These are phyloP conservation scores for Chiloscyllium punctatum DNA, from an alignment of 2,797 vertebrate genomes.

Conservation along the genomic window DNA sequence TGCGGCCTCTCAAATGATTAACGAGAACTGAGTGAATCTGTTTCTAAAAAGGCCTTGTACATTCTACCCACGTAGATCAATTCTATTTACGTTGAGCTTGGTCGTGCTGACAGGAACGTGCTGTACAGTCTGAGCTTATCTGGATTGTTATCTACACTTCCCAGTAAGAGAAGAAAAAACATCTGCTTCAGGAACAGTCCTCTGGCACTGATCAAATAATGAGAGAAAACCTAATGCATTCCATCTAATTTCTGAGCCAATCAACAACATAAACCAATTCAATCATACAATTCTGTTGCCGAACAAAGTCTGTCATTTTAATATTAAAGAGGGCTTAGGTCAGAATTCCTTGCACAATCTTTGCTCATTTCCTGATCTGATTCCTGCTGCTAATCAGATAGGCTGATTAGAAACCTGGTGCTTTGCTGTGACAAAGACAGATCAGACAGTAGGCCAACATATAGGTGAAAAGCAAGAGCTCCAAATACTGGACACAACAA, in stretches of 20 bases:
- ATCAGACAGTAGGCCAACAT: background rate
- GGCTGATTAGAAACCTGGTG: background rate
- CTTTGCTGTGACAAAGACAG: background rate
- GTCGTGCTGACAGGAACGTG: background rate
- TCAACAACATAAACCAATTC: background rate
- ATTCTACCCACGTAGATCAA: background rate
- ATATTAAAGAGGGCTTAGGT: background rate
- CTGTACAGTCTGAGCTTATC: conserved; percentile 7
- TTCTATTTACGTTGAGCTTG: background rate
- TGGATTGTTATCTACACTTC: background rate
- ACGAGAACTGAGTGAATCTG: background rate
- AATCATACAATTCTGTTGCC: background rate
- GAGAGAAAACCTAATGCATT: background rate
- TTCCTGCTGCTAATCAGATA: background rate
- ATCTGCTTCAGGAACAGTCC: background rate
- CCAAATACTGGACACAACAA: background rate
- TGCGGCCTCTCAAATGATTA: background rate
- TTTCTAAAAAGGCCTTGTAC: background rate
- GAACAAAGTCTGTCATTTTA: background rate
- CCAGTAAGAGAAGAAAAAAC: background rate
- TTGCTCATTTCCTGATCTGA: background rate
- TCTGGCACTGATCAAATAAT: background rate
- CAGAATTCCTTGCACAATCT: background rate
- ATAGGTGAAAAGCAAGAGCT: background rate
- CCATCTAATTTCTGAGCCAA: background rate